A percentile compares a stretch with the other conserved stretches of the same genome.
These are phyloP conservation scores for Scelioninae gen. 2 DNA, from an alignment of 2,888 invertebrate species.

Conservation along the genomic window DNA sequence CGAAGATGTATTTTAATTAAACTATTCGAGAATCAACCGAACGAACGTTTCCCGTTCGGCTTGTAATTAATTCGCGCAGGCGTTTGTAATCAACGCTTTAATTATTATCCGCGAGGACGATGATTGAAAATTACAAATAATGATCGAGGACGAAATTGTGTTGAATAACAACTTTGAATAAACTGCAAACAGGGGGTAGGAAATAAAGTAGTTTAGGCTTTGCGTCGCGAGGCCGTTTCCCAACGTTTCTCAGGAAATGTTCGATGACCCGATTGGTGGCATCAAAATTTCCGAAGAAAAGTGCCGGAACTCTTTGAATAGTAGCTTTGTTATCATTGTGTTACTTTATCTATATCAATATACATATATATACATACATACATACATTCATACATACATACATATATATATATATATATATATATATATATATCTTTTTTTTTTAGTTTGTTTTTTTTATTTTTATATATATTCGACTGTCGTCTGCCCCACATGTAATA, in stretches of 20 bases:
- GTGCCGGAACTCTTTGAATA: constrained; percentile 12
- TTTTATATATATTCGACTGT: constrained; percentile 39
- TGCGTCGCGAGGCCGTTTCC: constrained; percentile 13
- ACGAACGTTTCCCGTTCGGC: background rate
- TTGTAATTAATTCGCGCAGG: constrained; percentile 9
- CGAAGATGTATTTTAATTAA: constrained; percentile 14
- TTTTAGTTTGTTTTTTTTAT: no score
- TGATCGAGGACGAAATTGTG: constrained; percentile 30
- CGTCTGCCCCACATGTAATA: constrained; percentile 52
- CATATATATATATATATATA: constrained; percentile 19
- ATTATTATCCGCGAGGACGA: background rate
- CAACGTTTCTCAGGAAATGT: constrained; percentile 29
- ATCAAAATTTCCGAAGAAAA: constrained; percentile 30
- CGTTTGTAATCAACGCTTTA: constrained; percentile 4
- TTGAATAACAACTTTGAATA: constrained; percentile 28
- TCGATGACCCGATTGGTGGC: constrained; percentile 29
- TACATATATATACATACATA: no score
- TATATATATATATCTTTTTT: constrained; percentile 21
- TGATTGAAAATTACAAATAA: constrained; percentile 19
- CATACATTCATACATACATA: constrained; percentile 16
- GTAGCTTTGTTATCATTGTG: constrained; percentile 29
- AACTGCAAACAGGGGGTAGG: constrained; percentile 3
- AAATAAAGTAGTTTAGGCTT: constrained; percentile 28
- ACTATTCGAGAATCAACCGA: background rate
- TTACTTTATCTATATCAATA: background rate